A percentile compares a stretch with the other conserved stretches of the same genome.
Conservation (phyloP, 2,113 vertebrate genomes). For the Polyodon spathula region DNA sequence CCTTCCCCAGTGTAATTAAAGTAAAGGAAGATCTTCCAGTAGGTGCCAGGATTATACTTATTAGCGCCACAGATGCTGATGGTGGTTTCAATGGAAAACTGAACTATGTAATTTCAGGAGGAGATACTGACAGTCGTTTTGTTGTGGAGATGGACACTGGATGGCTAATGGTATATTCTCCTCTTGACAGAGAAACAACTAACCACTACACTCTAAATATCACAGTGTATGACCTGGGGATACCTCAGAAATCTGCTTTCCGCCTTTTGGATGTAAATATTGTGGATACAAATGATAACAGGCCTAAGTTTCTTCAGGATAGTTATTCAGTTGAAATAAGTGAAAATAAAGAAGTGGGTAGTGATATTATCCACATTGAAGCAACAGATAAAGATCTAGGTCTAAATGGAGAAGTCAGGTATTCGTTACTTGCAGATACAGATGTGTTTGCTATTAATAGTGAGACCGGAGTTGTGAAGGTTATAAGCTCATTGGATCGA, state of each 20-base stretch:
- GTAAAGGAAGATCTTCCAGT: slow-evolving; percentile 76
- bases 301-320: slow-evolving; percentile 80
- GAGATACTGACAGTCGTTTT: slow-evolving; percentile 82
- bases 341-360: slow-evolving; percentile 65
- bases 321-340: slow-evolving; percentile 80
- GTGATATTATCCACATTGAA: slow-evolving; percentile 84
- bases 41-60: slow-evolving; percentile 61
- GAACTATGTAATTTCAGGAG: slow-evolving; percentile 84
- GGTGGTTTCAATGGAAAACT: slow-evolving; percentile 88
- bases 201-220: slow-evolving; percentile 84
- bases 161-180: slow-evolving; percentile 75
- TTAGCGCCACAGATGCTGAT: slow-evolving; percentile 78
- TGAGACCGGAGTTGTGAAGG: slow-evolving; percentile 68
- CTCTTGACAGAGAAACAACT: slow-evolving; percentile 77
- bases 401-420: slow-evolving; percentile 70
- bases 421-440: slow-evolving; percentile 81
- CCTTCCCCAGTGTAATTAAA: slow-evolving; percentile 66
- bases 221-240: slow-evolving; percentile 86
- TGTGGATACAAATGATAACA: slow-evolving; percentile 84
- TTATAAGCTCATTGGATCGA: slow-evolving; percentile 67
- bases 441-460: slow-evolving; percentile 74
- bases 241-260: slow-evolving; percentile 86
- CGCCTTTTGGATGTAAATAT: slow-evolving; percentile 71
- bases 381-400: slow-evolving; percentile 81
- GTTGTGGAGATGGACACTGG: slow-evolving; percentile 81